Base-by-base conservation (phyloP, 1,140 invertebrate genomes). In the Oryzaephilus surinamensis region DNA sequence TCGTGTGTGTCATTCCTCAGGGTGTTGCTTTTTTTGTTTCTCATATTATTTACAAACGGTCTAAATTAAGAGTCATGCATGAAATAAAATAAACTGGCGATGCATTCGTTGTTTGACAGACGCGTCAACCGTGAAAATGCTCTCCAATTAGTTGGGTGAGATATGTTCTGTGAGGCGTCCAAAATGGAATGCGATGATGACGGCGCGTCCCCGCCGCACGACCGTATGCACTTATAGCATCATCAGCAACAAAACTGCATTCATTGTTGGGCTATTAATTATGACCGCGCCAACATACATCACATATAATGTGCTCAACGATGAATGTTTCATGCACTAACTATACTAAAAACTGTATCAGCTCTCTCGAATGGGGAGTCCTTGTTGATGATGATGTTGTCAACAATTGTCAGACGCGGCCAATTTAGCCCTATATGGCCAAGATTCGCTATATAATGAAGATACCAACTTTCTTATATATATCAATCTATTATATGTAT, bases 361-460 rank as follows among this genome's bases (percentile, higher is more conserved):
- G 8, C 4, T 3, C 46, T 52, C 48, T 53, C 49, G 38, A 44
- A 41, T 35, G 43, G 46, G 46, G 44, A 49, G 52, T 47, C 50
- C 46, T 40, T 20, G 19, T 5, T 20, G 19, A 20, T 55, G 52
- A 54, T 55, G 55, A 57, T 57, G 52, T 57, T 53, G 55, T 57
- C 52, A 57, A 54, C 52, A 51, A 47, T 38, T 50, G 53, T 55
- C 53, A 51, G 45, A 46, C 43, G 32, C 43, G 46, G 38, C 48
- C 55, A 52, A 57, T 53, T 57, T 57, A 53, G 43, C 55, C 52
- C 55, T 57, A 57, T 55, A 57, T 45, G 55, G 55, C 44, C 33
- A 23, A 32, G 45, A 42, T 46, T 42, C 41, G 46, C 46, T 41
- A 33, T 38, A 51, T 57, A 55, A 57, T 57, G 52, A 57, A 57